Conservation (phyloP, 2,113 vertebrate genomes). For the Eira barbara region DNA sequence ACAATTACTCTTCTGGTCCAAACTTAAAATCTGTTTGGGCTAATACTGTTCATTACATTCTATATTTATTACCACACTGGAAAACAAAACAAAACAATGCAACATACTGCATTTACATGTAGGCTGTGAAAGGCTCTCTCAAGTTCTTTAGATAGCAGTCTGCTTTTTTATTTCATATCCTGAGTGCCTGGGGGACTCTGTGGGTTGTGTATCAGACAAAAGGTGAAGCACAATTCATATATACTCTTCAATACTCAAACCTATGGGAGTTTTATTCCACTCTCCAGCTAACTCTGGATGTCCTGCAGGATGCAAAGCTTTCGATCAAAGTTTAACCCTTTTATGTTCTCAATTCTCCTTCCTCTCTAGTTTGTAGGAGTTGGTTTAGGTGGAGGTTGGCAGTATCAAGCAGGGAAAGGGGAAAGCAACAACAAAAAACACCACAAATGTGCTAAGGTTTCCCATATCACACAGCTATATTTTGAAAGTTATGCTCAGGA, state of each 20-base stretch:
- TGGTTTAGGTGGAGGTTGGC: background rate
- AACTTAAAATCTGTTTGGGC: background rate
- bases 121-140: background rate
- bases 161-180: background rate
- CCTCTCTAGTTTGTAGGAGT: background rate
- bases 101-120: background rate
- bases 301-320: background rate
- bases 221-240: background rate
- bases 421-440: background rate
- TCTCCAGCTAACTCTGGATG: fast-evolving
- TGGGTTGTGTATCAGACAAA: background rate
- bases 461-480: background rate
- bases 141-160: background rate
- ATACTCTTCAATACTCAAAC: background rate
- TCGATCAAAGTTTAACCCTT: background rate
- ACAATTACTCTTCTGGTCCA: background rate
- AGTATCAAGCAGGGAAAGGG: background rate
- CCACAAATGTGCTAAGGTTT: background rate
- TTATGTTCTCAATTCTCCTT: background rate
- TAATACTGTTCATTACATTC: background rate
- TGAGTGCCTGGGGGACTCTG: background rate
- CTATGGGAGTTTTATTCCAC: background rate
- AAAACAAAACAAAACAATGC: background rate
- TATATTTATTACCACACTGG: background rate
- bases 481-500: background rate